Evolutionary conservation across 2,888 invertebrate genomes (phyloP), one percentile per base, ranked within the genome.

Genomic region (Megastigmus dorsalis): DNA sequence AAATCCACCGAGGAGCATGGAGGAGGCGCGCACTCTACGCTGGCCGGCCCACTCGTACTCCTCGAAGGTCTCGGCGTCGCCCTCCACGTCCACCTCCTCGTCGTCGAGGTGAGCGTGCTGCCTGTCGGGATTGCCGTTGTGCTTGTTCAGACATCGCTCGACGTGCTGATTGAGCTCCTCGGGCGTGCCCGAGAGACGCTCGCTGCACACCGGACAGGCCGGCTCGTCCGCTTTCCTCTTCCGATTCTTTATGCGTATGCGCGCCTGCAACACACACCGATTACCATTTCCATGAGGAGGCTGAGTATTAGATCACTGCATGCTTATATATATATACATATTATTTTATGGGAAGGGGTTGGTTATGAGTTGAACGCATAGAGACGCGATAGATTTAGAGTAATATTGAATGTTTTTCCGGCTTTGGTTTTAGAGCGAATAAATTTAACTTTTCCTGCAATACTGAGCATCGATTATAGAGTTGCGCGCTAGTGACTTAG

Each of bases 21-120:
- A 93, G 0, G 93, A 91, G 0, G 93, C 94, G 3, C 94, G 90
- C 66, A 95, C 92, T 71, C 97, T 89, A 83, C 95, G 94, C 86
- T 97, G 94, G 0, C 96, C 96, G 30, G 96, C 95, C 97, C 97
- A 97, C 84, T 95, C 94, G 88, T 97, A 97, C 84, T 96, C 96
- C 79, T 96, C 94, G 84, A 90, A 93, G 59, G 89, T 90, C 74
- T 90, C 91, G 20, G 89, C 88, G 75, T 89, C 88, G 43, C 93
- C 93, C 89, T 94, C 95, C 0, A 95, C 95, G 88, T 95, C 96
- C 71, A 95, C 95, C 74, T 93, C 93, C 83, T 94, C 95, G 69
- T 95, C 95, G 68, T 95, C 95, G 75, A 91, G 91, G 9, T 89
- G 89, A 38, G 81, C 79, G 66, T 85, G 82, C 68, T 92, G 93